These are phyloP conservation scores for Hedya salicella DNA, from an alignment of 2,888 invertebrate genomes.

Conservation along the genomic window DNA sequence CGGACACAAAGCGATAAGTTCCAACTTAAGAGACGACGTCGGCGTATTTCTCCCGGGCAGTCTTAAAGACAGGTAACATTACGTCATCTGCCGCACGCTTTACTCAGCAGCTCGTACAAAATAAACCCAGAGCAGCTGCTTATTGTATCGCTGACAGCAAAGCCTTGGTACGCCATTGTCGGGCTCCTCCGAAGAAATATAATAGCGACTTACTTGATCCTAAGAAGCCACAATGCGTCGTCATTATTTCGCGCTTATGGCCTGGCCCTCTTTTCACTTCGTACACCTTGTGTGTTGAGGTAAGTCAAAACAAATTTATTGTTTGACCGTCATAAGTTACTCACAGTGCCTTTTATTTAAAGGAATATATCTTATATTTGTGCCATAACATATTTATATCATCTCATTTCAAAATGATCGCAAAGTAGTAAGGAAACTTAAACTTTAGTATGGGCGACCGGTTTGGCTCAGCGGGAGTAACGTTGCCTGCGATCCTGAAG, in stretches of 20 bases:
- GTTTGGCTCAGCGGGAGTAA: no score
- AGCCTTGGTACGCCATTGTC: slow-evolving; percentile 76
- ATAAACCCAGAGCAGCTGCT: slow-evolving; percentile 73
- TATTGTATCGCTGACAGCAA: slow-evolving; percentile 80
- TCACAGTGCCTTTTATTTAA: neutral
- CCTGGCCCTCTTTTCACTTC: slow-evolving; percentile 61
- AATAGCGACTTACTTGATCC: slow-evolving; percentile 80
- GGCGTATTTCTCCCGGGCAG: slow-evolving; percentile 52
- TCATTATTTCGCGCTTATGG: slow-evolving; percentile 75
- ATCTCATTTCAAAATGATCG: neutral
- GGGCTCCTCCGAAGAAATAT: slow-evolving; percentile 73
- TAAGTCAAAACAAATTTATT: slow-evolving; percentile 57
- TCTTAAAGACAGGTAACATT: slow-evolving; percentile 68
- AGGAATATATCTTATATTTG: neutral
- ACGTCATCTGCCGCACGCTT: slow-evolving; percentile 70
- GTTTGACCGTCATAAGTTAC: neutral
- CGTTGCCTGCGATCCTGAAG: no score
- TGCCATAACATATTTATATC: neutral
- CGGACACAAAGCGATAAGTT: slow-evolving; percentile 60
- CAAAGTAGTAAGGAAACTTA: no score
- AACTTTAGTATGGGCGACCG: no score
- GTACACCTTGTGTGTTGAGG: slow-evolving; percentile 50
- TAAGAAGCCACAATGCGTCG: slow-evolving; percentile 73
- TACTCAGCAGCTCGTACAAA: slow-evolving; percentile 65
- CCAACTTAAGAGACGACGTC: slow-evolving; percentile 57